Evolutionary conservation across 2,888 invertebrate species (phyloP).

Genomic region (Camptogramma bilineatum): DNA sequence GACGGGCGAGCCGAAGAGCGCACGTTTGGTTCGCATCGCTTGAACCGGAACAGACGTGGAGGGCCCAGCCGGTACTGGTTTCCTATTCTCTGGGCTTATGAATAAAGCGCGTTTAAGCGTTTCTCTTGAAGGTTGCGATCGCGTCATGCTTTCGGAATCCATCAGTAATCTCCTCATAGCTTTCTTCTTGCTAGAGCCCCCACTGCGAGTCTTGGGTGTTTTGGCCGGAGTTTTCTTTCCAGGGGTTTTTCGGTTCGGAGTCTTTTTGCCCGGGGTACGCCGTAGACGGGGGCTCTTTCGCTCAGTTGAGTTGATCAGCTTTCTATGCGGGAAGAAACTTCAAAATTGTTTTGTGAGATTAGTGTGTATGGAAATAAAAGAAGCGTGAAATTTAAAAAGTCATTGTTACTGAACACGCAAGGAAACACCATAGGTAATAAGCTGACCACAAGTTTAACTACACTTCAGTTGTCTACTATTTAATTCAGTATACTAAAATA

Average conservation of each 20-base stretch:
- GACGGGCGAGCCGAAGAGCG: constrained; percentile 87
- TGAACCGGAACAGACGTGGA: constrained; percentile 75
- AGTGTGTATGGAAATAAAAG: constrained; percentile 34
- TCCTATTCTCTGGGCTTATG: constrained; percentile 87
- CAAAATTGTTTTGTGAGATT: constrained; percentile 57
- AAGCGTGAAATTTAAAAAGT: constrained; percentile 3
- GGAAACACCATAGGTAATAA: too few relatives aligned
- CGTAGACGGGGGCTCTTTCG: constrained; percentile 79
- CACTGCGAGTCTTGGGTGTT: constrained; percentile 84
- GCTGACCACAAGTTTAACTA: too few relatives aligned
- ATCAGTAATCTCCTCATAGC: constrained; percentile 77
- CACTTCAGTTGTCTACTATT: too few relatives aligned
- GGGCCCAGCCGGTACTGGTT: constrained; percentile 59
- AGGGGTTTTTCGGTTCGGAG: constrained; percentile 72
- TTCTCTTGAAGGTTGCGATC: constrained; percentile 80
- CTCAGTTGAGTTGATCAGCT: constrained; percentile 73
- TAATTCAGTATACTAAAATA: too few relatives aligned
- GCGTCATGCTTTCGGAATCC: constrained; percentile 68
- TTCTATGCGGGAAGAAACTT: constrained; percentile 83
- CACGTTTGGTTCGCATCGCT: constrained; percentile 87
- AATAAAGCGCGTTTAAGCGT: constrained; percentile 89
- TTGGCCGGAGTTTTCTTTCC: constrained; percentile 85
- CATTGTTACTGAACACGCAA: too few relatives aligned
- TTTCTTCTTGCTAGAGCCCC: constrained; percentile 87
- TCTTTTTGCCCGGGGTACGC: constrained; percentile 80